Percentiles rank a stretch among this genome's conserved stretches.
These are phyloP conservation scores for Helarctos malayanus DNA, from an alignment of 2,797 vertebrate genomes.

Conservation along the genomic window DNA sequence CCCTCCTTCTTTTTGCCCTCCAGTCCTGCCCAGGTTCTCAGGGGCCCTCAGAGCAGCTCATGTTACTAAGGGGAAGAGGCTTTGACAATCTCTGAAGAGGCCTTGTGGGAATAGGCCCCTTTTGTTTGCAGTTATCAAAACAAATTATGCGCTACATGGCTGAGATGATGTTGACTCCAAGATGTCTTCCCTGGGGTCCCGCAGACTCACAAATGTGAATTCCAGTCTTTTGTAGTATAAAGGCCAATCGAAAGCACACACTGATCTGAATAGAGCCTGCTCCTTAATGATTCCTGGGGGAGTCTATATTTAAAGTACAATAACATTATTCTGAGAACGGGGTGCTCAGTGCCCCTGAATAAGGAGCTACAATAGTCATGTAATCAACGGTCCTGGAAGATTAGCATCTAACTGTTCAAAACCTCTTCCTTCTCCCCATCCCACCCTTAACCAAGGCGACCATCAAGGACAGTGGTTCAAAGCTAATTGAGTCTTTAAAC, in stretches of 20 bases:
- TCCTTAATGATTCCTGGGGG: background rate
- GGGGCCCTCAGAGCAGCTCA: background rate
- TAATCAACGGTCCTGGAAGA: background rate
- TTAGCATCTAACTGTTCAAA: background rate
- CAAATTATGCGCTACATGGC: constrained; percentile 68
- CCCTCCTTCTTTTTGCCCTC: background rate
- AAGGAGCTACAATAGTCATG: background rate
- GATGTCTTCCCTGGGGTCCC: background rate
- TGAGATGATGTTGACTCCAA: constrained; percentile 58
- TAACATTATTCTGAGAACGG: constrained; percentile 36
- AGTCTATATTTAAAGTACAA: background rate
- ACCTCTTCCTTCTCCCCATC: background rate
- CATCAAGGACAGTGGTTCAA: constrained; percentile 35
- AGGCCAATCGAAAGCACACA: background rate
- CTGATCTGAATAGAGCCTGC: constrained; percentile 1
- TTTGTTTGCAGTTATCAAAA: constrained; percentile 80
- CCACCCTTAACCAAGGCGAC: background rate
- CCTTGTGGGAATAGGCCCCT: constrained; percentile 62
- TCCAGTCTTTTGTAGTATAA: constrained; percentile 65
- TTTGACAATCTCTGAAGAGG: constrained; percentile 56
- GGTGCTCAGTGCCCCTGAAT: background rate
- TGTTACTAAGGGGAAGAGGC: constrained; percentile 23
- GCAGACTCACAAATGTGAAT: background rate
- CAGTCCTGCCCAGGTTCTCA: background rate
- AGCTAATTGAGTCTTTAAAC: constrained; percentile 70